Base-by-base conservation (phyloP, 2,113 vertebrate genomes). In the Erpornis zantholeuca region DNA sequence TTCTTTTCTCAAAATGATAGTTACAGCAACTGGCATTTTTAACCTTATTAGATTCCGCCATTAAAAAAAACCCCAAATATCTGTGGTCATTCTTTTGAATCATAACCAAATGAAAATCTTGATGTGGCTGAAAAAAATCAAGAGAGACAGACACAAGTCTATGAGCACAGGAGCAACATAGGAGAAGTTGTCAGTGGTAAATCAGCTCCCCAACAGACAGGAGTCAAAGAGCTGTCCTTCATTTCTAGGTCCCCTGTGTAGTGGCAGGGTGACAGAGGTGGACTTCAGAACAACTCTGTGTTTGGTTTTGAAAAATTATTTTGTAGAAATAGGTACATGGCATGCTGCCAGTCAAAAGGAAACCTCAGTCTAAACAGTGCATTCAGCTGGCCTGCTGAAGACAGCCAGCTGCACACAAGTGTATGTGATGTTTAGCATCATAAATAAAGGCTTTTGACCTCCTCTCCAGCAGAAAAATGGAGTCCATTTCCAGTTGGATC, bases 341-440 rank as follows among this genome's bases (percentile, higher is more conserved):
- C 92, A 88, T 36, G 57, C 36, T 72, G 87, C 73, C 90, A 95
- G 65, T 44, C 21, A 1, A 66, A 89, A 94, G 73, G 33, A 85
- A 94, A 85, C 16, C 60, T 79, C 78, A 85, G 73, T 85, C 70
- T 89, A 71, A 95, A 82, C 61, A 87, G 49, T 53, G 44, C 84
- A 21, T 52, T 93, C 65, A 68, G 70, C 18, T 72, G 87, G 81
- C 56, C 90, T 90, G 64, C 82, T 87, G 81, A 54, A 70, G 65
- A 63, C 66, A 93, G 86, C 56, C 93, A 94, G 77, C 78, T 91
- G 95, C 84, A 85, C 75, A 29, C 38, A 52, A 75, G 70, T 20
- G 77, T 82, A 71, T 56, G 90, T 78, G 73, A 92, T 31, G 27
- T n/a, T 84, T n/a, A 89, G 65, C 65, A 76, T 35, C 72, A 82